Evolutionary conservation across 2,888 invertebrate genomes (phyloP).

Genomic region (Rotaria macrura): DNA sequence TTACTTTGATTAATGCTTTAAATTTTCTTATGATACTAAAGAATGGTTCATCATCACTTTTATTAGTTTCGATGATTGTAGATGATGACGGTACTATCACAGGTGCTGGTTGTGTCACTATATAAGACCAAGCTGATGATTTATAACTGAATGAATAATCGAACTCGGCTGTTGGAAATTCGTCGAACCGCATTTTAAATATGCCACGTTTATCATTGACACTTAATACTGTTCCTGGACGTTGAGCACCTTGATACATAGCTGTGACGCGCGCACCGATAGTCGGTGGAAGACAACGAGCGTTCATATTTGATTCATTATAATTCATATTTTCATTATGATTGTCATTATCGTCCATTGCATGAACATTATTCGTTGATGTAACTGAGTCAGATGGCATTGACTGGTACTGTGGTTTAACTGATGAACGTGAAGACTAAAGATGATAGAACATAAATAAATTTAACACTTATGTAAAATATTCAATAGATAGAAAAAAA

Average conservation of each 20-base stretch:
- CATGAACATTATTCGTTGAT: neutral
- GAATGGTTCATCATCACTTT: neutral
- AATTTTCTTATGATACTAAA: neutral
- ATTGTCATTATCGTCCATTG: neutral
- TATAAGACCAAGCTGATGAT: neutral
- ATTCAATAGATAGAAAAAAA: too few species aligned
- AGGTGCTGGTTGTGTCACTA: neutral
- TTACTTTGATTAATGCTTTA: neutral
- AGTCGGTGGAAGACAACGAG: neutral
- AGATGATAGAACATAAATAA: too few species aligned
- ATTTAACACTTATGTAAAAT: too few species aligned
- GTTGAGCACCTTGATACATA: neutral
- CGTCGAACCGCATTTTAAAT: slow-evolving; percentile 6
- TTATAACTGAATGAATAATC: slow-evolving; percentile 4
- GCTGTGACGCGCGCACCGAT: neutral
- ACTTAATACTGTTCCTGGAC: neutral
- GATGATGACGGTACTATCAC: neutral
- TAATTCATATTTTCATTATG: neutral
- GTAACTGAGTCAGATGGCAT: neutral
- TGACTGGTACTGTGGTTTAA: neutral
- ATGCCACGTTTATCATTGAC: neutral
- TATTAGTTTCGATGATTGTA: neutral
- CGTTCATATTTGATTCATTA: neutral
- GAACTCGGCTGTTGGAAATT: slow-evolving; percentile 3
- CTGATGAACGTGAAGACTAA: neutral